A percentile compares a stretch with the other conserved stretches of the same genome.
Evolutionary conservation across 92 coral and sea anemone genomes (phyloP).

Genomic region (Epizoanthus stellaris): DNA sequence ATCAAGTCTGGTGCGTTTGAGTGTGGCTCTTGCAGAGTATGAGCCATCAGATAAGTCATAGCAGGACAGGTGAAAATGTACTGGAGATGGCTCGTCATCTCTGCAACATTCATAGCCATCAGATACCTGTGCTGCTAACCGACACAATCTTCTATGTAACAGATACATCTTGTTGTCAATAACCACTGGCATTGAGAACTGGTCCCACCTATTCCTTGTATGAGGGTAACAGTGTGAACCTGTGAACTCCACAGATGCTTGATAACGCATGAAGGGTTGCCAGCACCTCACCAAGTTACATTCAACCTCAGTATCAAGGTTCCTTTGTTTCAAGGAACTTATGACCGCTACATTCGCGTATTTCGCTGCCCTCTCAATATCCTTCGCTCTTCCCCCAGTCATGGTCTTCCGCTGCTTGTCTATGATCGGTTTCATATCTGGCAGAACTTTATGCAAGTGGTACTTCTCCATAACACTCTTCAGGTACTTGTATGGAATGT

Average conservation of each 20-base stretch:
- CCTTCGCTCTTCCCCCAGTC: background rate
- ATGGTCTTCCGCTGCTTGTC: too few species aligned
- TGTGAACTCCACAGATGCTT: background rate
- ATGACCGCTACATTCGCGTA: conserved; percentile 2
- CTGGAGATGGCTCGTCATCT: too few species aligned
- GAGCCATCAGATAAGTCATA: too few species aligned
- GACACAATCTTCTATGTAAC: background rate
- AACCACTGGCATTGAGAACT: background rate
- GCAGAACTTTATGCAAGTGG: background rate
- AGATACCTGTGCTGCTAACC: too few species aligned
- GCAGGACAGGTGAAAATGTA: too few species aligned
- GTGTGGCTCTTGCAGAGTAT: too few species aligned
- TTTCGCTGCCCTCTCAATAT: conserved; percentile 1
- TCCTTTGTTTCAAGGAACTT: background rate
- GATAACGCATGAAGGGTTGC: conserved; percentile 4
- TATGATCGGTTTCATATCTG: background rate
- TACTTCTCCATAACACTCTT: background rate
- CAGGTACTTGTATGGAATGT: conserved; percentile 9
- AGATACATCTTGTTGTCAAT: background rate
- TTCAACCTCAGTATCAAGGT: background rate
- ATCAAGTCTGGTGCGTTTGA: too few species aligned
- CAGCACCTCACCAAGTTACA: background rate
- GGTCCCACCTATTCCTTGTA: too few species aligned
- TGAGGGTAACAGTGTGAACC: background rate
- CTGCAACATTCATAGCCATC: too few species aligned